These are phyloP conservation scores for Melieria picta DNA, from an alignment of 2,888 invertebrate genomes.

Conservation along the genomic window DNA sequence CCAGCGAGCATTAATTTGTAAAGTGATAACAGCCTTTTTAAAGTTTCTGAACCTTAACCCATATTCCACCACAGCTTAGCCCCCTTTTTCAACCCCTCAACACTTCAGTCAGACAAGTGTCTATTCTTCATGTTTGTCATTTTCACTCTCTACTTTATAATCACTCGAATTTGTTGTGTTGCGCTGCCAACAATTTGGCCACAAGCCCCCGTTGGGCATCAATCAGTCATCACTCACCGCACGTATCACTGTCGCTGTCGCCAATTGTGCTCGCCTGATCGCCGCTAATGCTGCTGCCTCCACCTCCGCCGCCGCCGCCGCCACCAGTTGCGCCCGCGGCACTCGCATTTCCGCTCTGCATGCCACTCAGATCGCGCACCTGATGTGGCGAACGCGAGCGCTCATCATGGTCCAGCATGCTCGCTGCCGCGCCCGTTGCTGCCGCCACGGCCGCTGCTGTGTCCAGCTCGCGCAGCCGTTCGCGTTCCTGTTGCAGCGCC, in stretches of 20 bases:
- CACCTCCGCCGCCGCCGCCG: constrained; percentile 46
- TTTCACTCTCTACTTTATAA: no score
- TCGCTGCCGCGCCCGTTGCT: constrained; percentile 18
- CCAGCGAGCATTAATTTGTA: no score
- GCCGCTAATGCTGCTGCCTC: constrained; percentile 61
- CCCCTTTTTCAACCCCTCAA: no score
- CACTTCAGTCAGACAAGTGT: no score
- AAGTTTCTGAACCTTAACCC: no score
- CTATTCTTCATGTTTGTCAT: no score
- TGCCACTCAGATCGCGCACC: constrained; percentile 27
- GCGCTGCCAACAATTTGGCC: no score
- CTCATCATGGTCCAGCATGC: constrained; percentile 54
- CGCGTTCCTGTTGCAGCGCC: constrained; percentile 45
- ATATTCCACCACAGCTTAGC: no score
- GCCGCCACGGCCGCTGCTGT: constrained; percentile 39
- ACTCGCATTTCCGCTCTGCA: constrained; percentile 49
- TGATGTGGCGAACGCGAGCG: constrained; percentile 64
- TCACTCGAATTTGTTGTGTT: no score
- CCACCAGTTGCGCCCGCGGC: constrained; percentile 41
- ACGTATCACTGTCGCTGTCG: constrained; percentile 66
- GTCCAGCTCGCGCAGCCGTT: constrained; percentile 45
- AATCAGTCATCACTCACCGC: constrained; percentile 43
- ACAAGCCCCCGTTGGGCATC: no score
- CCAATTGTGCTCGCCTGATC: constrained; percentile 64
- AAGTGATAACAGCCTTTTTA: no score